phyloP scores from a whole-genome alignment of 2,113 vertebrate genomes.

The Hiodon tergisus region DNA sequence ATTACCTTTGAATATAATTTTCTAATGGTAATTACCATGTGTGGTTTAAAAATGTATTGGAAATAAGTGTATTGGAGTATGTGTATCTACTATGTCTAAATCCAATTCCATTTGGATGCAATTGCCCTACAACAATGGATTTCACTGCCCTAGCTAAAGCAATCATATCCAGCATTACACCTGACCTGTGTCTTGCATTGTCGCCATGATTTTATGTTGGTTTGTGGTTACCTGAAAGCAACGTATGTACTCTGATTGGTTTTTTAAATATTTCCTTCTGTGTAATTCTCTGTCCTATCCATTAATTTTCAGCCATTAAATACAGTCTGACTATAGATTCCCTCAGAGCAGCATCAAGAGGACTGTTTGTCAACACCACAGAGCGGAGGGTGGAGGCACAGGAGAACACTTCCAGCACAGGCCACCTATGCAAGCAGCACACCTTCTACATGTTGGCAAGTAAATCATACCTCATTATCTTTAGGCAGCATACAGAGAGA shows the following conservation, averaged over 20 bases:
- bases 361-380: slow-evolving; percentile 40
- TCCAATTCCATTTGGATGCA: no score
- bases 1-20: no score
- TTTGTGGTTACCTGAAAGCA: no score
- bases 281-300: background rate
- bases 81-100: no score
- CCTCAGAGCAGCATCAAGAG: slow-evolving; percentile 55
- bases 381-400: slow-evolving; percentile 45
- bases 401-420: slow-evolving; percentile 25
- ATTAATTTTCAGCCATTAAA: slow-evolving; percentile 46
- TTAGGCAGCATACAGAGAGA: background rate
- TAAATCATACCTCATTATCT: slow-evolving; percentile 42
- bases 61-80: no score
- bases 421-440: slow-evolving; percentile 38
- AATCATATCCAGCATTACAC: no score
- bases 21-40: no score
- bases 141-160: no score
- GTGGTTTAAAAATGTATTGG: no score
- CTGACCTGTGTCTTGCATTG: no score
- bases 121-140: no score
- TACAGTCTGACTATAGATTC: slow-evolving; percentile 59
- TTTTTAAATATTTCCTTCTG: background rate
- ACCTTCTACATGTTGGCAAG: slow-evolving; percentile 69
- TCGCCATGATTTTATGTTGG: no score
- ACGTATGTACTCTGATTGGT: background rate